Conservation (phyloP, 2,113 vertebrate genomes). For the Indri indri region DNA sequence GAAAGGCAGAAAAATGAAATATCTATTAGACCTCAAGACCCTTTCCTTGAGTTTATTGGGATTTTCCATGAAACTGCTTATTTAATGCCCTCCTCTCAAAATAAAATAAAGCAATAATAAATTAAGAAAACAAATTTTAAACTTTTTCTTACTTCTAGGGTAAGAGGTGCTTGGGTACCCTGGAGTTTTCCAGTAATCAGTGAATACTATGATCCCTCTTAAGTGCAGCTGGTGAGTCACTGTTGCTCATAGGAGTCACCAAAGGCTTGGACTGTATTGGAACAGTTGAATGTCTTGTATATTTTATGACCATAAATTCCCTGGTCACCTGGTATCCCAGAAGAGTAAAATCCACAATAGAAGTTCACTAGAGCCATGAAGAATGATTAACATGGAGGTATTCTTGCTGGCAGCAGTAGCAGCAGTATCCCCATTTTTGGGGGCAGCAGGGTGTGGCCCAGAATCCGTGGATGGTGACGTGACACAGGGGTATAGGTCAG, state of each 20-base stretch:
- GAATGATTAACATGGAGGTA: not conserved
- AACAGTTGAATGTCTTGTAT: not conserved
- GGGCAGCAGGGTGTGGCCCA: not conserved
- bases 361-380: not conserved
- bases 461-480: too few relatives aligned
- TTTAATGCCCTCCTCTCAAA: not conserved
- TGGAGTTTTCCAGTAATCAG: conserved; percentile 61
- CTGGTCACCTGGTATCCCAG: not conserved
- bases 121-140: not conserved
- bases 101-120: not conserved
- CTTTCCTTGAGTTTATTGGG: not conserved
- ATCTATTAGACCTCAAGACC: conserved; percentile 26
- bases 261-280: not conserved
- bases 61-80: not conserved
- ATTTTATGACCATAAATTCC: not conserved
- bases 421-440: not conserved
- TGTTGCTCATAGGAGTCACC: not conserved
- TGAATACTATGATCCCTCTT: conserved; percentile 11
- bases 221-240: not conserved
- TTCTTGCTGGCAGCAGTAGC: not conserved
- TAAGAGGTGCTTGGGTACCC: conserved; percentile 31
- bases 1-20: conserved; percentile 61
- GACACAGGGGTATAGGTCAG: accelerated
- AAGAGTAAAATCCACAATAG: not conserved
- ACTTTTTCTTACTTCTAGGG: not conserved